Conservation (phyloP, 2,888 invertebrate genomes). For the Uropetala carovei region DNA sequence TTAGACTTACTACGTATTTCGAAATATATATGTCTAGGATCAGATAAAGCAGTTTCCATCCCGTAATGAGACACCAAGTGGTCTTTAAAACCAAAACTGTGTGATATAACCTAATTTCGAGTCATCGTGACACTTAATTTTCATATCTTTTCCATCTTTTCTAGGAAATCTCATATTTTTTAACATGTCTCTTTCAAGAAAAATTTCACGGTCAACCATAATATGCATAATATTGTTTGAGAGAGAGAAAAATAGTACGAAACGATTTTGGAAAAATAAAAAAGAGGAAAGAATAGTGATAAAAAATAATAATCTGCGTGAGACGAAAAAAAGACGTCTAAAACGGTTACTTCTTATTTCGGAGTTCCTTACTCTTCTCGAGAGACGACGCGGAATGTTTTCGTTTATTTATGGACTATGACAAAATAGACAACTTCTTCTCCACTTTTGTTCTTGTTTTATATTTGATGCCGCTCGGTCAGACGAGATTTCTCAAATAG, state of each 20-base stretch:
- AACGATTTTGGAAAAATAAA: background rate
- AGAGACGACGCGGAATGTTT: background rate
- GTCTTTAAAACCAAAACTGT: slow-evolving; percentile 27
- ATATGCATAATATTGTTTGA: background rate
- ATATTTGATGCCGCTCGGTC: background rate
- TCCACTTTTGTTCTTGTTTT: background rate
- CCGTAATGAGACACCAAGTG: slow-evolving; percentile 54
- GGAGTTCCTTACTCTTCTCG: background rate
- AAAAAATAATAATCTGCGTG: background rate
- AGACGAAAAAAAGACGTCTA: background rate
- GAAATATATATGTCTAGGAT: background rate
- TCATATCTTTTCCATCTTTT: background rate
- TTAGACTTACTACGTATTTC: background rate
- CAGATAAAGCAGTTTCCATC: background rate
- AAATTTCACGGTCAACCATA: background rate
- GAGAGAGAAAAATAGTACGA: background rate
- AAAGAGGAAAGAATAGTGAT: too few relatives aligned
- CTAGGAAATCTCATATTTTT: slow-evolving; percentile 31
- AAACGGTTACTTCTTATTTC: background rate
- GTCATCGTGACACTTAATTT: slow-evolving; percentile 17
- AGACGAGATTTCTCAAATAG: background rate
- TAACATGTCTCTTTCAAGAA: background rate
- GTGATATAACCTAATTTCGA: slow-evolving; percentile 46
- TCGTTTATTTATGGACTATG: background rate
- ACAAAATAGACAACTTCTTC: background rate